Base-by-base conservation (phyloP, 2,888 invertebrate species). In the Dilophus febrilis region DNA sequence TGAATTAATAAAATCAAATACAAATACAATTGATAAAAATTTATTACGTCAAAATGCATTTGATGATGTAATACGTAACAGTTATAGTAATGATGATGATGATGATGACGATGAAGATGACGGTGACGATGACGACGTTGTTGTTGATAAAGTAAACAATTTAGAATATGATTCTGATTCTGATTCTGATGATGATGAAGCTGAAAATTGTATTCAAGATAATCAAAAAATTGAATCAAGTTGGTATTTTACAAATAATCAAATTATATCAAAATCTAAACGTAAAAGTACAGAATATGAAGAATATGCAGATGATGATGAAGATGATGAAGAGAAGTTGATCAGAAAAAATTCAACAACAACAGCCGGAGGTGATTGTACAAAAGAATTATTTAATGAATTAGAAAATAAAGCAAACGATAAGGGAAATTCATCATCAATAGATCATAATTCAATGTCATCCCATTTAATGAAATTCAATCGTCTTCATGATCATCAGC, bases 41-140 rank as follows among this genome's bases (percentile, higher is more conserved):
- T 64, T 74, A 7, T 61, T 66, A 40, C 64, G 75, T 42, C 76
- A 77, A 55, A 65, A 77, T 54, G 72, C 76, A 18, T 51, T 74
- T 31, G 62, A 64, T 44, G 39, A 59, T 44, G 58, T 55, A n/a
- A n/a, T n/a, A n/a, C n/a, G n/a, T n/a, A 18, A 59, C 59, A 2
- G 61, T 60, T 38, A 61, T 60, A 8, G 8, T 6, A 22, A 22
- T 22, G 22, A 22, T 22, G 22, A 22, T 22, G 22, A 22, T 22
- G 22, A 22, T 22, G 22, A 22, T 22, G 22, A 22, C 8, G 22
- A 22, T 22, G 22, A 8, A 6, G 22, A 22, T 22, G 22, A 22
- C 41, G 62, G 61, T 46, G 55, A 58, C 32, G 67, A 64, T 41
- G 61, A 61, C n/a, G 53, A 61, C 46, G 64, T n/a, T n/a, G n/a